Percentiles rank a stretch among this genome's conserved stretches.
These are phyloP conservation scores for Andrena hattorfiana DNA, from an alignment of 2,888 invertebrate species.

Conservation along the genomic window DNA sequence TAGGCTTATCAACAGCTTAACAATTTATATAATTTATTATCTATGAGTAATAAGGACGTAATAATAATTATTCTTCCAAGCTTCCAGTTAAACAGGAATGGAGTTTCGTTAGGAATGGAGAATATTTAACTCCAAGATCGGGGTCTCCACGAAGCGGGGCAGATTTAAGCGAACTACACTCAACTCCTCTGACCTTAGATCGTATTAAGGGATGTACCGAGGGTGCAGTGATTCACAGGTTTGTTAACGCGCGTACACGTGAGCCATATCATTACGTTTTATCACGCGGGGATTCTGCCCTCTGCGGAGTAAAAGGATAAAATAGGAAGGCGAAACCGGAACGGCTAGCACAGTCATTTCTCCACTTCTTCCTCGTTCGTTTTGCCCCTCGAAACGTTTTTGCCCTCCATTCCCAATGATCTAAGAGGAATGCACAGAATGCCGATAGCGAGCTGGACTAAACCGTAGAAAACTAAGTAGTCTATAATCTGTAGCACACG, in stretches of 20 bases:
- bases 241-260: conserved; percentile 26
- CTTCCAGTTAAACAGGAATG: neutral
- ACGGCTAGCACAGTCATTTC: conserved; percentile 68
- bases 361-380: conserved; percentile 43
- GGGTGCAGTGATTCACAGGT: conserved; percentile 19
- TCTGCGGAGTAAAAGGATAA: conserved; percentile 20
- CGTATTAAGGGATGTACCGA: neutral
- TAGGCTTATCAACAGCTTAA: too few relatives aligned
- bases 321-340: conserved; percentile 66
- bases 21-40: neutral
- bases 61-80: too few relatives aligned
- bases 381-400: conserved; percentile 21
- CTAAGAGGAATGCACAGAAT: neutral
- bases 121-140: neutral
- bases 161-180: neutral
- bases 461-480: neutral
- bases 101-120: neutral
- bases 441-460: neutral
- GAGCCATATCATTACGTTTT: conserved; percentile 74
- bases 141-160: neutral
- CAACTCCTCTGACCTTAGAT: neutral
- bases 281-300: conserved; percentile 64
- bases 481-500: neutral
- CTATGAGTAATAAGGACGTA: too few relatives aligned
- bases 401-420: neutral